Evolutionary conservation across 2,888 invertebrate species (phyloP).

Genomic region (Lepidochitona cinerea): DNA sequence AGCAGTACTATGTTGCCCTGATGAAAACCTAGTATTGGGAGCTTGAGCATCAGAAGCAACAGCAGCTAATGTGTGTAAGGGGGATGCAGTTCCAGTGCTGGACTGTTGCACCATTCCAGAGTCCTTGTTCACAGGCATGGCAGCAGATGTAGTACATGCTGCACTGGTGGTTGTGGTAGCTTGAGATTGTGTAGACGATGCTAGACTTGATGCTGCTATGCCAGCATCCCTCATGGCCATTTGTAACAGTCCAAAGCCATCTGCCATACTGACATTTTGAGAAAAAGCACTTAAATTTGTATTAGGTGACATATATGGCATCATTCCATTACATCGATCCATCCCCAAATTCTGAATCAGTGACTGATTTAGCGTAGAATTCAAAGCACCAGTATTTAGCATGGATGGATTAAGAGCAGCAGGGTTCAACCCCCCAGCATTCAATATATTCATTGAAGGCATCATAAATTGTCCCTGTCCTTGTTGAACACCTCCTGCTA

Average conservation of each 20-base stretch:
- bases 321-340: background rate
- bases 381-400: background rate
- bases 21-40: background rate
- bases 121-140: constrained; percentile 26
- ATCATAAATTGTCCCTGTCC: constrained; percentile 9
- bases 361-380: background rate
- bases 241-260: constrained; percentile 37
- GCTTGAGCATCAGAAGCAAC: constrained; percentile 51
- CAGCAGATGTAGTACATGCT: background rate
- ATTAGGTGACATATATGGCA: constrained; percentile 1
- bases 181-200: background rate
- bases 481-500: background rate
- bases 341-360: background rate
- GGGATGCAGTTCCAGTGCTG: constrained; percentile 22
- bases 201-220: constrained; percentile 30
- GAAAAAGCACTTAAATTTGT: constrained; percentile 24
- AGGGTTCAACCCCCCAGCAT: background rate
- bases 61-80: constrained; percentile 55
- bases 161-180: background rate
- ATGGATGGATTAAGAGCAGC: background rate
- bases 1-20: background rate
- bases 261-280: constrained; percentile 17
- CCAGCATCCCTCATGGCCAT: constrained; percentile 61
- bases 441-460: background rate
- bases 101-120: constrained; percentile 13